Evolutionary conservation across 1,140 invertebrate genomes (phyloP).

Genomic region (Tenebrio molitor): DNA sequence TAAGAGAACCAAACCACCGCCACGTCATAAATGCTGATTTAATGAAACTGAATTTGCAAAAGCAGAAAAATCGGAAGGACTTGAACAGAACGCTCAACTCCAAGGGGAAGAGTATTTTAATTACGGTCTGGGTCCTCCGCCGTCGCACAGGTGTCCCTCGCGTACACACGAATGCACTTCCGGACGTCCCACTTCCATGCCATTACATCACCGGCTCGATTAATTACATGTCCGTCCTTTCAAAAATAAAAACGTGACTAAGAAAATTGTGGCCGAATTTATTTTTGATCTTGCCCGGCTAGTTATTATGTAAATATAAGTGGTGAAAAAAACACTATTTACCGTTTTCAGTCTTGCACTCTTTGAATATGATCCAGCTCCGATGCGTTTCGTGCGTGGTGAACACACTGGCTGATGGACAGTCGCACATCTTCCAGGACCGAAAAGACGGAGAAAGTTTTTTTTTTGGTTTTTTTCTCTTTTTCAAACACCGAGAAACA

Average conservation of each 20-base stretch:
- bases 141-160: slow-evolving; percentile 6
- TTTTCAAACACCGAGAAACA: slow-evolving; percentile 7
- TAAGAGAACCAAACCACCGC: no score
- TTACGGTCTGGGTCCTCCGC: no score
- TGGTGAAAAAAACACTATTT: slow-evolving; percentile 33
- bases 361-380: slow-evolving; percentile 76
- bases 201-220: slow-evolving; percentile 34
- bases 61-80: no score
- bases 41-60: no score
- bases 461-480: no score
- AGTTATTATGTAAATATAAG: slow-evolving; percentile 21
- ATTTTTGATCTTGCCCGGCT: slow-evolving; percentile 22
- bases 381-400: slow-evolving; percentile 72
- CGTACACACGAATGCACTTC: slow-evolving; percentile 12
- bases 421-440: slow-evolving; percentile 69
- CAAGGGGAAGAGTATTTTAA: no score
- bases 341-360: slow-evolving; percentile 67
- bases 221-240: slow-evolving; percentile 35
- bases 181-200: slow-evolving; percentile 17
- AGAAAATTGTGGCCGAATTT: slow-evolving; percentile 37
- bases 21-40: no score
- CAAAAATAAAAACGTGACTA: slow-evolving; percentile 40
- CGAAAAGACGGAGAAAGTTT: no score
- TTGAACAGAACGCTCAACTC: no score
- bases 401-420: slow-evolving; percentile 69